Evolutionary conservation across 2,888 invertebrate genomes (phyloP).

Genomic region (Ornithoptera alexandrae): DNA sequence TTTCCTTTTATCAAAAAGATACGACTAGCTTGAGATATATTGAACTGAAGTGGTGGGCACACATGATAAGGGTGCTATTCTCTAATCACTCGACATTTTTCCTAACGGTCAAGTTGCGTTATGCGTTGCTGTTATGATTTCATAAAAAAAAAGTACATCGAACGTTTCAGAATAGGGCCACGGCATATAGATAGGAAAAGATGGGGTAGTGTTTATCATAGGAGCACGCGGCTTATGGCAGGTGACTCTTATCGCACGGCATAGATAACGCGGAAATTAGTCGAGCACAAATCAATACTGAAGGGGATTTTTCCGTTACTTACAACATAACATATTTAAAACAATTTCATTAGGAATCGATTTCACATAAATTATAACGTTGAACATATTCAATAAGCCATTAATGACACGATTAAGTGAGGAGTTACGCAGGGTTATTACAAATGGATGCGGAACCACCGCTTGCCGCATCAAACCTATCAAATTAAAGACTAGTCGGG

Average conservation of each 20-base stretch:
- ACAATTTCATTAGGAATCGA: background rate
- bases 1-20: slow-evolving; percentile 61
- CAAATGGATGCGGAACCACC: background rate
- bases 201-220: slow-evolving; percentile 65
- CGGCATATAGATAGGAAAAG: slow-evolving; percentile 46
- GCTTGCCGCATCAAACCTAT: slow-evolving; percentile 3
- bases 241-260: slow-evolving; percentile 61
- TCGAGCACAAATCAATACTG: slow-evolving; percentile 70
- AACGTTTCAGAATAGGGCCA: slow-evolving; percentile 46
- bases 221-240: slow-evolving; percentile 55
- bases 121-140: slow-evolving; percentile 33
- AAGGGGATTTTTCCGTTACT: slow-evolving; percentile 48
- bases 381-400: background rate
- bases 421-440: background rate
- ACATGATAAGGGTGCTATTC: slow-evolving; percentile 47
- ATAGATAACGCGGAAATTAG: slow-evolving; percentile 68
- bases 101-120: slow-evolving; percentile 14
- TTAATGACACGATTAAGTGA: background rate
- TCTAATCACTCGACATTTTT: slow-evolving; percentile 24
- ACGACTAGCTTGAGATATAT: slow-evolving; percentile 75
- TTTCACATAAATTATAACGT: background rate
- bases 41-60: slow-evolving; percentile 61
- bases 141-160: slow-evolving; percentile 34
- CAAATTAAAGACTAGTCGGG: slow-evolving; percentile 25
- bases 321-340: slow-evolving; percentile 23